Base-by-base conservation (phyloP, 2,888 invertebrate genomes). In the Exephanes ischioxanthus region DNA sequence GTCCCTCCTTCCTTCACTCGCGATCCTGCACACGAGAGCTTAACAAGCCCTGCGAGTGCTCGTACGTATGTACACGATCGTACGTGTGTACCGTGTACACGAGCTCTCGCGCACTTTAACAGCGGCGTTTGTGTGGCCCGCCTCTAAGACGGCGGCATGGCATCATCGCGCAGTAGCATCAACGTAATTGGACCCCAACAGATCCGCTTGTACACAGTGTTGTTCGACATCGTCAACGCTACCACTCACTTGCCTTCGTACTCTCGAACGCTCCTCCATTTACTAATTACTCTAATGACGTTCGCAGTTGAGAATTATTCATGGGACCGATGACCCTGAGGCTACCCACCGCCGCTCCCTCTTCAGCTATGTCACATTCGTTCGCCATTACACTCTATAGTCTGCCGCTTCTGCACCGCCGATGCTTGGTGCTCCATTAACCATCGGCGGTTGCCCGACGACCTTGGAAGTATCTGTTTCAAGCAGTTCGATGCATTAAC, bases 201-300 rank as follows among this genome's bases (percentile, higher is more conserved):
- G 85, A 87, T 86, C 87, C 83, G 76, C 22, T 70, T 77, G 45
- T 72, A 48, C 73, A 55, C 66, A 48, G 72, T 73, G 81, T 81
- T 68, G 81, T 73, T 80, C 63, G 68, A 72, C 81, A 73, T 84
- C 80, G 33, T 61, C 45, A 51, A 61, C 72, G 73, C 61, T 68
- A 41, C 41, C 41, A 16, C 51, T 70, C 48, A 26, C n/a, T 51
- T 51, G 70, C 76, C 51, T 51, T 41, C 51, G 45, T 48, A 68
- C 73, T 80, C 77, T 37, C 37, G 78, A 86, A 85, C 30, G 83
- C 88, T 81, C 83, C 84, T 87, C 87, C 88, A 87, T 89, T 90
- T 89, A 85, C 88, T 90, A 90, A 90, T 89, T 90, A 90, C 84
- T 87, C 83, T 88, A 89, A 90, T 88, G 90, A 89, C 87, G 86